A percentile compares a stretch with the other conserved stretches of the same genome.
These are phyloP conservation scores for Prenolepis imparis DNA, from an alignment of 2,888 invertebrate species.

Conservation along the genomic window DNA sequence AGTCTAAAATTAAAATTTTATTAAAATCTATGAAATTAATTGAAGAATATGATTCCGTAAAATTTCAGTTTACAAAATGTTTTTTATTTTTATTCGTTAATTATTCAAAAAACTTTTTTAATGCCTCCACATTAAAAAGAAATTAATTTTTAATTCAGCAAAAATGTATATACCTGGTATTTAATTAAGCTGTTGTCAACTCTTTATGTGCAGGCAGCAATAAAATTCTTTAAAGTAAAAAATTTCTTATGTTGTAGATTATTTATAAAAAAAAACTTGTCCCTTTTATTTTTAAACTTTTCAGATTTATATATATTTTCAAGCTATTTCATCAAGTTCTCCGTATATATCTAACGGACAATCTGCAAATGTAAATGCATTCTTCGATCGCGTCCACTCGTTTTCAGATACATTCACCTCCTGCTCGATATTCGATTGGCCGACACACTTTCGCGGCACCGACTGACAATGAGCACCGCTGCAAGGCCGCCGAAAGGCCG, in stretches of 20 bases:
- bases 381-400: conserved; percentile 17
- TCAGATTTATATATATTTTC: neutral
- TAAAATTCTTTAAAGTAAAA: neutral
- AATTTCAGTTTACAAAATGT: neutral
- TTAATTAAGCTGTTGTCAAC: neutral
- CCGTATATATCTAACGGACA: neutral
- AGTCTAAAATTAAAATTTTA: neutral
- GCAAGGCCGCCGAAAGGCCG: conserved; percentile 68
- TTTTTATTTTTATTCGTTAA: neutral
- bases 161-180: neutral
- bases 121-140: neutral
- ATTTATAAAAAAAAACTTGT: neutral
- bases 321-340: neutral
- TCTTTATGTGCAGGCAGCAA: neutral
- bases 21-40: neutral
- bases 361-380: neutral
- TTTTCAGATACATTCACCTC: conserved; percentile 41
- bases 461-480: conserved; percentile 60
- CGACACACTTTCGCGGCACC: conserved; percentile 4
- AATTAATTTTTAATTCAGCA: neutral
- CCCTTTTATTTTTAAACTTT: neutral
- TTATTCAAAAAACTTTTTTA: neutral
- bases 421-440: conserved; percentile 44
- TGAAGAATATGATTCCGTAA: neutral
- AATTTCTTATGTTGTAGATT: neutral